phyloP scores from a whole-genome alignment of 2,113 vertebrate genomes.

The Salvator merianae region DNA sequence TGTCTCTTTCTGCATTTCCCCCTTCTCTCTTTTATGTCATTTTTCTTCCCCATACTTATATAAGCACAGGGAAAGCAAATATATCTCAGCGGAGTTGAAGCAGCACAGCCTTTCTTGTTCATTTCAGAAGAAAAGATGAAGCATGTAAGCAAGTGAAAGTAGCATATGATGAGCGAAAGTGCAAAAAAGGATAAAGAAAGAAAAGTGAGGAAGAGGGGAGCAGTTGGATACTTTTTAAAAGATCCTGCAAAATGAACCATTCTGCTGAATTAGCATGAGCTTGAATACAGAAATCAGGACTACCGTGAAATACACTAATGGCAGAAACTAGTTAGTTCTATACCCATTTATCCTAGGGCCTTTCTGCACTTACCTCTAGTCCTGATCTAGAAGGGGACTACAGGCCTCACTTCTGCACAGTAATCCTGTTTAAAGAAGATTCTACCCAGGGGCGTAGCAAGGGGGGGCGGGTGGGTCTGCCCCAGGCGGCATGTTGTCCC shows the following conservation, averaged over 20 bases:
- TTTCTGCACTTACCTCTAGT: too few species aligned
- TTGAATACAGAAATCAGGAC: slow-evolving; percentile 12
- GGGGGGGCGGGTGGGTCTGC: too few species aligned
- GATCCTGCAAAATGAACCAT: slow-evolving; percentile 33
- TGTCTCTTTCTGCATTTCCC: slow-evolving; percentile 34
- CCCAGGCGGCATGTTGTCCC: too few species aligned
- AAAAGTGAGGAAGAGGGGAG: background rate
- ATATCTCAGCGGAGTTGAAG: slow-evolving; percentile 44
- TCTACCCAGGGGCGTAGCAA: too few species aligned
- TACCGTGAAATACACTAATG: slow-evolving; percentile 11
- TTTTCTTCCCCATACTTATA: slow-evolving; percentile 29
- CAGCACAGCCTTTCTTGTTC: slow-evolving; percentile 34
- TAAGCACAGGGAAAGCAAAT: slow-evolving; percentile 33
- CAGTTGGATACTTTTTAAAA: slow-evolving; percentile 25
- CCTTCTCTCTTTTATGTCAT: background rate
- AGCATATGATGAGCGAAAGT: slow-evolving; percentile 28
- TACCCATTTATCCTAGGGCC: background rate
- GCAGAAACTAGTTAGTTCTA: background rate
- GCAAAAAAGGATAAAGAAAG: background rate
- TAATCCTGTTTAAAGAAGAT: too few species aligned
- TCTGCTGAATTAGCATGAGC: slow-evolving; percentile 22
- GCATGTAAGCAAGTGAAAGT: slow-evolving; percentile 16
- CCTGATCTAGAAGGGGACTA: too few species aligned
- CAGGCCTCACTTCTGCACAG: too few species aligned
- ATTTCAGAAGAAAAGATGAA: slow-evolving; percentile 22